phyloP scores from a whole-genome alignment of 2,113 vertebrate genomes.

The Cryptotis parvus region DNA sequence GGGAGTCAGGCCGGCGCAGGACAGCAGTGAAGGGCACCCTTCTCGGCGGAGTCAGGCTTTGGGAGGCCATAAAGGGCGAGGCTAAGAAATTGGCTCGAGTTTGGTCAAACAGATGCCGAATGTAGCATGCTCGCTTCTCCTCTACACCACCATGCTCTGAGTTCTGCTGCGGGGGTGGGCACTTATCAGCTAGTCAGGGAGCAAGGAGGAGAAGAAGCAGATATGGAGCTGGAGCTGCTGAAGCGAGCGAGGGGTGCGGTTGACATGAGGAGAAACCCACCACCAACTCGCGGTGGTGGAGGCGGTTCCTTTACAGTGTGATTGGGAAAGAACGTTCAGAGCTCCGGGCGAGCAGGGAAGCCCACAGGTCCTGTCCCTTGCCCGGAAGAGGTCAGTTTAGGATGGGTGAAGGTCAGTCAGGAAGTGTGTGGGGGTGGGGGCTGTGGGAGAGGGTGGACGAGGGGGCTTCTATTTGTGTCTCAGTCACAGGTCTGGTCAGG shows the following conservation, averaged over 20 bases:
- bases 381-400: neutral
- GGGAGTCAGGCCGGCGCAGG: too few species aligned
- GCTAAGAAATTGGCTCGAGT: neutral
- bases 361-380: neutral
- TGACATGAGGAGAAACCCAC: too few species aligned
- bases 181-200: neutral
- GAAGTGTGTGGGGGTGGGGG: neutral
- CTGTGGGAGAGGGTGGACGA: neutral
- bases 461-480: neutral
- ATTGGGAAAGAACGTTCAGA: too few species aligned
- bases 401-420: neutral
- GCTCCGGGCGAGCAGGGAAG: neutral
- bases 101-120: neutral
- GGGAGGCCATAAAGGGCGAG: neutral
- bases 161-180: neutral
- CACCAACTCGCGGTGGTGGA: too few species aligned
- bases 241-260: too few species aligned
- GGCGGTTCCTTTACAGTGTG: neutral
- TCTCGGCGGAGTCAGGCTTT: neutral
- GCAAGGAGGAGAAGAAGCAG: neutral
- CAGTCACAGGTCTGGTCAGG: neutral
- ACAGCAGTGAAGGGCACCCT: too few species aligned
- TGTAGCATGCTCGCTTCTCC: neutral
- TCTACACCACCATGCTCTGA: neutral
- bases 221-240: neutral